Conservation (phyloP, 2,113 vertebrate species). For the Xyrauchen texanus region DNA sequence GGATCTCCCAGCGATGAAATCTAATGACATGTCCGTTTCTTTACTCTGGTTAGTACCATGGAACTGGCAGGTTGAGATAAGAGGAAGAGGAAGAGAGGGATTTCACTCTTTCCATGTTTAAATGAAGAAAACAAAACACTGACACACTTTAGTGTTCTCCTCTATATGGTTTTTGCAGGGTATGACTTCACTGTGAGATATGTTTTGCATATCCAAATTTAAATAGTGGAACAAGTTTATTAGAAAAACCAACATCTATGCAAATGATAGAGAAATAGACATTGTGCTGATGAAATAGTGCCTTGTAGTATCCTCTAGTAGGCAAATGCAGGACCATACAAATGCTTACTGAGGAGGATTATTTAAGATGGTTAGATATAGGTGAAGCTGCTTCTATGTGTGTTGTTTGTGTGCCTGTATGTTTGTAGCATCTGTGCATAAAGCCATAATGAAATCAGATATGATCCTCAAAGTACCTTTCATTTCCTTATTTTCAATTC, state of each 20-base stretch:
- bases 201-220: slow-evolving; percentile 50
- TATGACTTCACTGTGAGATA: not conserved
- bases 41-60: slow-evolving; percentile 1
- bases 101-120: not conserved
- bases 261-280: not conserved
- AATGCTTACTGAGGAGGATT: not conserved
- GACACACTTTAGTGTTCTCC: not conserved
- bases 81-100: not conserved
- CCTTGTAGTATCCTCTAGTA: not conserved
- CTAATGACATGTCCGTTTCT: not conserved
- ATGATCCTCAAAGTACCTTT: slow-evolving; percentile 30
- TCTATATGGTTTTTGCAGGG: not conserved
- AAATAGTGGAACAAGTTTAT: slow-evolving; percentile 28
- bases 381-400: not conserved
- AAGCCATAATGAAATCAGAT: slow-evolving; percentile 36
- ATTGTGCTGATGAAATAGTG: slow-evolving; percentile 2
- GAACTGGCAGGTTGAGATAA: slow-evolving; percentile 17
- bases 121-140: not conserved
- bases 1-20: not conserved
- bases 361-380: not conserved
- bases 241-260: slow-evolving; percentile 9
- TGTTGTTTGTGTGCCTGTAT: not conserved
- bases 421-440: slow-evolving; percentile 17
- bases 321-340: not conserved
- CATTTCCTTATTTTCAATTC: slow-evolving; percentile 42